phyloP scores from a whole-genome alignment of 2,113 vertebrate species.

The Carettochelys insculpta region DNA sequence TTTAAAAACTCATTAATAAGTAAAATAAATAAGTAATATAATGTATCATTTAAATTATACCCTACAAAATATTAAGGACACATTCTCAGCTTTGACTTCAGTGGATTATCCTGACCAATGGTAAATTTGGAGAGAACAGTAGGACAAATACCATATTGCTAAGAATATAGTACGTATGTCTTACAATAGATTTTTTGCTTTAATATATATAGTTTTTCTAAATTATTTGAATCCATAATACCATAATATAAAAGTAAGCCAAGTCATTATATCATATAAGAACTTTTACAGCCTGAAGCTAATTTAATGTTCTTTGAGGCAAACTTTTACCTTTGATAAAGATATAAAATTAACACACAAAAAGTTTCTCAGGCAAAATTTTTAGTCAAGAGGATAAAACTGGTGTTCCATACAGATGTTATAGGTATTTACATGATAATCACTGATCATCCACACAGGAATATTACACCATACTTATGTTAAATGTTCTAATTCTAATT shows the following conservation, averaged over 20 bases:
- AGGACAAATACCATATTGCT: background rate
- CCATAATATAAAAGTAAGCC: slow-evolving; percentile 62
- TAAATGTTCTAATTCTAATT: slow-evolving; percentile 69
- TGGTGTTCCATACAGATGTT: slow-evolving; percentile 70
- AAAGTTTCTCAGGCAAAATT: slow-evolving; percentile 63
- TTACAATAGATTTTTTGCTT: background rate
- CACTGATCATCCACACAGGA: slow-evolving; percentile 54
- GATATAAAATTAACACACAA: slow-evolving; percentile 44
- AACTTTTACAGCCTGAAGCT: slow-evolving; percentile 47
- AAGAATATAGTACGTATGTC: background rate
- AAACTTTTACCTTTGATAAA: slow-evolving; percentile 55
- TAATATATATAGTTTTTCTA: slow-evolving; percentile 24
- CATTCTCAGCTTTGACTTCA: slow-evolving; percentile 2
- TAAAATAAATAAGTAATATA: background rate
- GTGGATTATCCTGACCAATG: slow-evolving; percentile 30
- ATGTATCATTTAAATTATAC: slow-evolving; percentile 20
- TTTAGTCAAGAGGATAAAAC: slow-evolving; percentile 63
- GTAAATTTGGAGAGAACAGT: background rate
- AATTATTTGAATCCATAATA: slow-evolving; percentile 58
- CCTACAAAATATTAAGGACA: slow-evolving; percentile 5
- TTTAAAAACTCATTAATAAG: background rate
- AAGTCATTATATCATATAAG: slow-evolving; percentile 63
- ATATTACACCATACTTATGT: slow-evolving; percentile 63
- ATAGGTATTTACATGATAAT: slow-evolving; percentile 74
- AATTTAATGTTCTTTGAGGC: slow-evolving; percentile 60